Evolutionary conservation across 2,888 invertebrate genomes (phyloP), one percentile per base, ranked within the genome.

Genomic region (Tyria jacobaeae): DNA sequence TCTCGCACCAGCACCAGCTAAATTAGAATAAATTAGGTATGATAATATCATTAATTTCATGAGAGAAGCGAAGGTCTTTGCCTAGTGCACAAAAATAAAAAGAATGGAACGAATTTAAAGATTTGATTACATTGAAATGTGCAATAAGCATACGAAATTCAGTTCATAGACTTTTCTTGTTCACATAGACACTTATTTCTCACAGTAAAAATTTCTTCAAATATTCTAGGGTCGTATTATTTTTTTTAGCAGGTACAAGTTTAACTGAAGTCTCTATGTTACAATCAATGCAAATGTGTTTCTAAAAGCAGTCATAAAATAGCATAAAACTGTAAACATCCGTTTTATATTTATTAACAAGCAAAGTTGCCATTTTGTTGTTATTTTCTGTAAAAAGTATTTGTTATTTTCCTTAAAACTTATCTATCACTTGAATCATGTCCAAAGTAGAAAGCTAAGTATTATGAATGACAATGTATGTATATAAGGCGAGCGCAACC

Each of bases 341-440:
- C 64, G 62, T 64, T 69, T 62, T 67, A 68, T 70, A 64, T 60
- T 60, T 70, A 64, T 60, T 60, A 68, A 57, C 67, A 59, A 70
- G 65, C 65, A 66, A 64, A 77, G 70, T 67, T 68, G 64, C 60
- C 53, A 61, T 10, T 35, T 35, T 51, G 24, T 9, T 51, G 35
- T 35, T 51, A 35, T 51, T 51, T 51, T 21, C 9, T 35, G 21
- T 31, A 7, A 31, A 7, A 31, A n/a, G n/a, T n/a, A n/a, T n/a
- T n/a, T n/a, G n/a, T n/a, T n/a, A n/a, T 51, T 51, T 51, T 21
- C 9, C 27, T 44, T 31, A 7, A 31, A 7, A 31, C 4, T 12
- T 44, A 12, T 44, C 1, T 60, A 64, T 39, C 51, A 25, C 50
- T 64, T 51, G 25, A 68, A 71, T 63, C 62, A 62, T 63, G 66